Base-by-base conservation (phyloP, 2,797 vertebrate species). In the Hypotaenidia philippensis region DNA sequence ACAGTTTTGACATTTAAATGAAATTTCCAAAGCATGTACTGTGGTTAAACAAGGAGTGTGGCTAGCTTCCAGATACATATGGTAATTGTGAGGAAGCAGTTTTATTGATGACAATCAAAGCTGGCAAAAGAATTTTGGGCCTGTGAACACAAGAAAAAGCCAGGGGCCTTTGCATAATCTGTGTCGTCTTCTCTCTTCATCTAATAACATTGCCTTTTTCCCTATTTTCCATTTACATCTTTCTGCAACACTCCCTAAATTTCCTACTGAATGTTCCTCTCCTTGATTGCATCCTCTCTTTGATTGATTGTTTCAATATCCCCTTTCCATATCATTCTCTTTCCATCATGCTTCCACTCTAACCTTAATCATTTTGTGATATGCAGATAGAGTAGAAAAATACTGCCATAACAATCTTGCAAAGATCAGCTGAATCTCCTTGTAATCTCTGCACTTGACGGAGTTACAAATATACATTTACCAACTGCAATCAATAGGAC, bases 1-100 rank as follows among this genome's bases (percentile, higher is more conserved):
- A 57, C 61, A 85, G 31, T 94, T 95, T 83, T 93, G 82, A 83
- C 81, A 85, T 97, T 97, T 94, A 94, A 96, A 96, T 75, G 81
- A 72, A 97, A 95, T 71, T 92, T 96, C 86, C 75, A 59, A 89
- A 85, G 60, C 90, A 71, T 59, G 36, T 89, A 91, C 83, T 85
- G 86, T 93, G 87, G 88, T 87, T 91, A 96, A 95, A 84, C 75
- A 89, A 81, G 29, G 45, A 87, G 63, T 34, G 25, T 96, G 92
- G 77, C 90, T 87, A 68, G 47, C 91, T 97, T 96, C 95, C 94
- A 96, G 34, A 86, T 84, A 90, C 90, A 94, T 91, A 90, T 93
- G 82, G 70, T 76, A 91, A 91, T 70, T 79, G 83, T 87, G 71
- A 92, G 92, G 81, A 89, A 92, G 59, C 78, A 87, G 89, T 87